Percentiles rank a stretch among this genome's conserved stretches.
Conservation (phyloP, 2,113 vertebrate genomes). For the Herpetotheres cachinnans region DNA sequence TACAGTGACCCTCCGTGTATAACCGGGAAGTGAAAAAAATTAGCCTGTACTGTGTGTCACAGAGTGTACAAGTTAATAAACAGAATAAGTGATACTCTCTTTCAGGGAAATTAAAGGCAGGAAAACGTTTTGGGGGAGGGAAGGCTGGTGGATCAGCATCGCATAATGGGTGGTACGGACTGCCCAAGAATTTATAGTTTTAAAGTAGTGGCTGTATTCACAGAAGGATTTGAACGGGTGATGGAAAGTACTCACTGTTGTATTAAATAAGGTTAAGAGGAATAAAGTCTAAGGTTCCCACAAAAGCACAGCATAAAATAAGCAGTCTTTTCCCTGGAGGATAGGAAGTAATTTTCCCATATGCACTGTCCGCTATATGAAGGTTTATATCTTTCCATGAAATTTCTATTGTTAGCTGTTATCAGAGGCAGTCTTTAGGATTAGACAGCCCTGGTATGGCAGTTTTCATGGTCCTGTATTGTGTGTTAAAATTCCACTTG, state of each 20-base stretch:
- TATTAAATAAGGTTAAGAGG: neutral
- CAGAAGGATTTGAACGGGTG: neutral
- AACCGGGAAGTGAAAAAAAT: neutral
- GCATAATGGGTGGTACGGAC: neutral
- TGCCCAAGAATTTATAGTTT: neutral
- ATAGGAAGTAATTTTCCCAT: neutral
- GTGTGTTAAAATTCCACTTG: neutral
- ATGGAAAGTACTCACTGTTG: neutral
- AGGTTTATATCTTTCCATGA: neutral
- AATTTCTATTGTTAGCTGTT: neutral
- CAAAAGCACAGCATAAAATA: neutral
- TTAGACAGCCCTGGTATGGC: neutral
- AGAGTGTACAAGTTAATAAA: neutral
- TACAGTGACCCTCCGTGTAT: neutral
- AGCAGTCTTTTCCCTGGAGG: neutral
- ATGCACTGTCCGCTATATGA: neutral
- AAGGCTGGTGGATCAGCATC: neutral
- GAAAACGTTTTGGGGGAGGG: neutral
- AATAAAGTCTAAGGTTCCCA: neutral
- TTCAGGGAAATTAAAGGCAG: neutral
- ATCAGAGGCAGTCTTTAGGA: neutral
- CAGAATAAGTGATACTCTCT: accelerated
- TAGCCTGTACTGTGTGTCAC: neutral
- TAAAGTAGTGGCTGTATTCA: neutral
- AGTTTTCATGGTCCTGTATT: neutral